These are phyloP conservation scores for Hypocryptadius cinnamomeus DNA, from an alignment of 2,113 vertebrate species.

Conservation along the genomic window DNA sequence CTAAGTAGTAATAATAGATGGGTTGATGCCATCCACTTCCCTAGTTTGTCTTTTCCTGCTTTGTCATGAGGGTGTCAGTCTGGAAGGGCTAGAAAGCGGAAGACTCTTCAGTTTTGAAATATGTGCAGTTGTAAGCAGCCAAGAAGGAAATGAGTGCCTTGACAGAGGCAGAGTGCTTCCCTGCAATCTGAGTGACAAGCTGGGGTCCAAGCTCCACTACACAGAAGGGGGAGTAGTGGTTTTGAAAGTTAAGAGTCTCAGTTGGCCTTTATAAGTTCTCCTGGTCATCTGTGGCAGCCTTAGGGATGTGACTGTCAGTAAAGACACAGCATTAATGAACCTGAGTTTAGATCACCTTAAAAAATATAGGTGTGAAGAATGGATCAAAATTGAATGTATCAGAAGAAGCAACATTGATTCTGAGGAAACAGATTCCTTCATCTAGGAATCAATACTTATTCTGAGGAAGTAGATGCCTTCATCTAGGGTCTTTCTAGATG, in stretches of 20 bases:
- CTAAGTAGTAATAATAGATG: background rate
- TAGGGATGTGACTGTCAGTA: background rate
- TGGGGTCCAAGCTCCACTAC: background rate
- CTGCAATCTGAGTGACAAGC: background rate
- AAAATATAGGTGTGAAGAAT: background rate
- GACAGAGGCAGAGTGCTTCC: background rate
- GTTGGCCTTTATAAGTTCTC: background rate
- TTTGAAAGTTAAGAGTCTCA: background rate
- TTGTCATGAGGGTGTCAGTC: background rate
- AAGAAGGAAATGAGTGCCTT: background rate
- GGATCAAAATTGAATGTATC: background rate
- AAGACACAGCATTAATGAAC: background rate
- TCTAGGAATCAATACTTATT: background rate
- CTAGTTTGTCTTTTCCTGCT: slow-evolving; percentile 11
- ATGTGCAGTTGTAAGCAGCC: background rate
- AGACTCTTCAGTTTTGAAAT: background rate
- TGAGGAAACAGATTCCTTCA: background rate
- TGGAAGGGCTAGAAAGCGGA: background rate
- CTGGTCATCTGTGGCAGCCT: background rate
- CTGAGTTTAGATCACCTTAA: background rate
- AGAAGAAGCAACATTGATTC: background rate
- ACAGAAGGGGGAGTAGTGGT: background rate
- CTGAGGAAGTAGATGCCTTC: background rate
- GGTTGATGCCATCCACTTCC: slow-evolving; percentile 6
- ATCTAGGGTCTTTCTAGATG: background rate